phyloP scores from a whole-genome alignment of 1,140 invertebrate species.

The Chionoecetes opilio region DNA sequence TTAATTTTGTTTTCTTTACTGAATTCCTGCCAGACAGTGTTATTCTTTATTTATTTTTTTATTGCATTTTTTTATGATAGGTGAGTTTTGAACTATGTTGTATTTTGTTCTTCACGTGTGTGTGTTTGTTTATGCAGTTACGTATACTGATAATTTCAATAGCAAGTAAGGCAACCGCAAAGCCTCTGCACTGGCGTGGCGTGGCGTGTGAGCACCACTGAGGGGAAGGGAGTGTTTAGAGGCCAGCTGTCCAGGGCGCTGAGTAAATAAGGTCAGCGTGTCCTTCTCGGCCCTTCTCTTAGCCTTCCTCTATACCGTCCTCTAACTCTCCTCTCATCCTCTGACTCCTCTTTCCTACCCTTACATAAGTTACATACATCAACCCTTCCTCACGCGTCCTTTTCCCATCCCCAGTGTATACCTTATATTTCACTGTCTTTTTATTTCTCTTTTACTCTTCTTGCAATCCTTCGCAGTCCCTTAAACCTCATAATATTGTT shows the following conservation, averaged over 20 bases:
- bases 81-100: background rate
- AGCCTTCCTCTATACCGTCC: background rate
- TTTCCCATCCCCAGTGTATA: background rate
- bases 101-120: background rate
- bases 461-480: background rate
- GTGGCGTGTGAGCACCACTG: no score
- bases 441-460: background rate
- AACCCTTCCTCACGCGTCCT: background rate
- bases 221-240: background rate
- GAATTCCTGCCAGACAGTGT: slow-evolving; percentile 27
- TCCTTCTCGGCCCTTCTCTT: background rate
- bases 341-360: background rate
- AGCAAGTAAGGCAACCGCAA: background rate
- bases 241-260: background rate
- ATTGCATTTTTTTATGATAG: background rate
- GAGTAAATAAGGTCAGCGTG: background rate
- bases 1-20: background rate
- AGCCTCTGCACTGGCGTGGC: no score
- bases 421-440: background rate
- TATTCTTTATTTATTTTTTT: background rate
- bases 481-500: background rate
- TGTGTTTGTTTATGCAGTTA: background rate
- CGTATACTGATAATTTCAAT: background rate
- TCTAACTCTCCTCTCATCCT: background rate
- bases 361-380: background rate